Evolutionary conservation across 2,113 vertebrate genomes (phyloP), one percentile per base, ranked within the genome.

Genomic region (Echinops telfairi): DNA sequence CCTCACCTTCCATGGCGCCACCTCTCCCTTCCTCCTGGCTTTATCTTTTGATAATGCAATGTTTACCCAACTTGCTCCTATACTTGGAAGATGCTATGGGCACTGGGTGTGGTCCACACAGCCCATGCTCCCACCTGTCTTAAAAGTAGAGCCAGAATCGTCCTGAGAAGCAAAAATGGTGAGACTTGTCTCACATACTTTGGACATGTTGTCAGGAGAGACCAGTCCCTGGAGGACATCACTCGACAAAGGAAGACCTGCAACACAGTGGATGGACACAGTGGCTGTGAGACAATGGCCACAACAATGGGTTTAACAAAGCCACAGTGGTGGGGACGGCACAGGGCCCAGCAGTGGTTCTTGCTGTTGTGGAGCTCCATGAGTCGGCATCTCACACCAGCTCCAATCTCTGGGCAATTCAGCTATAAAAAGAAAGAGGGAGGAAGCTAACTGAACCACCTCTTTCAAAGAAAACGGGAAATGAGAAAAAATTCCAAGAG

Each of bases 1-100:
- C 68, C 78, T 38, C 83, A 43, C 60, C 91, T 95, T 78, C 36
- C 77, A 66, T 91, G 40, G 73, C 79, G 53, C 71, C 93, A 94
- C 62, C 76, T 94, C 20, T 47, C 58, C 77, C 47, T 90, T 88
- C 66, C 31, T 89, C 47, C 71, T 47, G 73, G 33, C 47, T 77
- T 97, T 96, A 94, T 94, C 93, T 94, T 70, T 81, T 62, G 71
- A 85, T 95, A 94, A 92, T 19, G 1, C 7, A 36, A 38, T 93
- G 90, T 95, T 96, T 93, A 25, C 0, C 0, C 79, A 85, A 40
- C 79, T 80, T 83, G 40, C 76, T 33, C 86, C 88, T 0, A 19
- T 0, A 0, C 57, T 62, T 88, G 86, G 88, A 86, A 92, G 27
- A 12, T 53, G 7, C 71, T 47, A 16, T 6, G 11, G 68, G 81